Percentiles rank a stretch among this genome's conserved stretches.
phyloP scores from a whole-genome alignment of 2,113 vertebrate species.

The Larimichthys polyactis region DNA sequence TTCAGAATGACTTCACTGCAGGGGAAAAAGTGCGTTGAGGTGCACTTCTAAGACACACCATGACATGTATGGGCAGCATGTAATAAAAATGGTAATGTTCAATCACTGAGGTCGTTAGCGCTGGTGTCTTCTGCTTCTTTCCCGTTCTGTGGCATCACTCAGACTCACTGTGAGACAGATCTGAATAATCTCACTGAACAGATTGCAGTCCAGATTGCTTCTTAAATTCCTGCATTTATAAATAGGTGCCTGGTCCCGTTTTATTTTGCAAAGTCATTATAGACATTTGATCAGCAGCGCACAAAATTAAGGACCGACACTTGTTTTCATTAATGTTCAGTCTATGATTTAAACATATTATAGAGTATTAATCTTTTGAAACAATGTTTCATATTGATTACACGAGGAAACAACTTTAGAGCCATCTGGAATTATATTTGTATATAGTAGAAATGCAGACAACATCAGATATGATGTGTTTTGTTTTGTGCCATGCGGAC shows the following conservation, averaged over 20 bases:
- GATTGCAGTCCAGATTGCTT: conserved; percentile 81
- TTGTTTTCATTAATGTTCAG: conserved; percentile 21
- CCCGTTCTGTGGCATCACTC: conserved; percentile 34
- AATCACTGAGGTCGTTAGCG: conserved; percentile 34
- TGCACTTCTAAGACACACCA: not conserved
- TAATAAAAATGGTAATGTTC: conserved; percentile 25
- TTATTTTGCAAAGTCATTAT: conserved; percentile 61
- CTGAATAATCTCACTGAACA: conserved; percentile 77
- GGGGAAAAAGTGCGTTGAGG: not conserved
- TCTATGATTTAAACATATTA: not conserved
- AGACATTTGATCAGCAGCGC: conserved; percentile 45
- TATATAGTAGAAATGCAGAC: not conserved
- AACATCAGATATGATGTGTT: conserved; percentile 19
- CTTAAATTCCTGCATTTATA: conserved; percentile 74
- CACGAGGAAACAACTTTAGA: not conserved
- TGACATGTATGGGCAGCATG: not conserved
- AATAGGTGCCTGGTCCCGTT: conserved; percentile 67
- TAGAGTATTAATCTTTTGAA: not conserved
- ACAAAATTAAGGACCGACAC: conserved; percentile 13
- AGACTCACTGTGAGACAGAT: conserved; percentile 54
- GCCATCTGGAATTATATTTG: not conserved
- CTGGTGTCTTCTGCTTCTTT: conserved; percentile 29
- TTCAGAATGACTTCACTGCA: not conserved
- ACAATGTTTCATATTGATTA: not conserved
- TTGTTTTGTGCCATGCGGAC: conserved; percentile 34